phyloP scores from a whole-genome alignment of 1,140 invertebrate species.

The Anastrepha obliqua region DNA sequence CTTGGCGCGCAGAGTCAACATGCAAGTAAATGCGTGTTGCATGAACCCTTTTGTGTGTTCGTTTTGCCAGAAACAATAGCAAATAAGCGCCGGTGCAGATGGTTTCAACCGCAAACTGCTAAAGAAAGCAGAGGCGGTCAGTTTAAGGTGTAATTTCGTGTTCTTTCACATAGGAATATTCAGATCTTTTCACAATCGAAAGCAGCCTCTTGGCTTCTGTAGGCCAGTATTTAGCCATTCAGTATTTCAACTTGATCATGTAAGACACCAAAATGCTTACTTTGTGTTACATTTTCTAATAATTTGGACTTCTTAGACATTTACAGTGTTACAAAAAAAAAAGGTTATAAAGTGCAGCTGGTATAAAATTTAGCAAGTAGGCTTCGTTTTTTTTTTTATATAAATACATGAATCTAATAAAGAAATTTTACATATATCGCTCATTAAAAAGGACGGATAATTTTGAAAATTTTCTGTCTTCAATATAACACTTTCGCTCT shows the following conservation, averaged over 20 bases:
- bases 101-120: neutral
- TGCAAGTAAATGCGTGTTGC: conserved; percentile 47
- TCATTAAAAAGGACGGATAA: too few relatives aligned
- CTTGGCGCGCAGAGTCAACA: conserved; percentile 43
- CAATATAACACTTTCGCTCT: too few relatives aligned
- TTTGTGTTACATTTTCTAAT: too few relatives aligned
- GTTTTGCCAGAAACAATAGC: conserved; percentile 13
- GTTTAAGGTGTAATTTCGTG: neutral
- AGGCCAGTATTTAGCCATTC: too few relatives aligned
- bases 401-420: neutral
- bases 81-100: neutral
- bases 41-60: conserved; percentile 17
- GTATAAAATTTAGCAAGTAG: neutral
- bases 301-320: too few relatives aligned
- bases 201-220: too few relatives aligned
- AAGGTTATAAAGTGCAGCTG: too few relatives aligned
- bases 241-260: too few relatives aligned
- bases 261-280: too few relatives aligned
- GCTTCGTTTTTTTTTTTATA: neutral
- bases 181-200: neutral
- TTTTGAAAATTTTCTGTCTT: too few relatives aligned
- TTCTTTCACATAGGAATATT: neutral
- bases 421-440: too few relatives aligned
- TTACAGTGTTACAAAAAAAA: too few relatives aligned
- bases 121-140: neutral